These are phyloP conservation scores for Danio rerio DNA, from an alignment of 2,113 vertebrate species.

Conservation along the genomic window GRCz12tu NC_133182.1:60446001-60446500, in stretches of 20 bases:
- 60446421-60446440: no score
- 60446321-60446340: conserved; percentile 15
- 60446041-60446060: conserved; percentile 7
- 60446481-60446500: no score
- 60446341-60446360: neutral
- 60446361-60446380: no score
- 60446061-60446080: neutral
- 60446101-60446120: neutral
- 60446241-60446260: conserved; percentile 54
- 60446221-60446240: conserved; percentile 58
- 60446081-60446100: neutral
- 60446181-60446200: conserved; percentile 64
- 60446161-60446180: conserved; percentile 61
- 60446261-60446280: conserved; percentile 39
- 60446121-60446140: conserved; percentile 61
- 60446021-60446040: conserved; percentile 11
- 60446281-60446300: neutral
- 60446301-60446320: conserved; percentile 24
- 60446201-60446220: conserved; percentile 63
- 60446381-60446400: no score
- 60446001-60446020: conserved; percentile 3
- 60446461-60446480: no score
- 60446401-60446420: no score
- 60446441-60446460: no score
- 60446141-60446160: conserved; percentile 55